Evolutionary conservation across 2,888 invertebrate genomes (phyloP), one percentile per base, ranked within the genome.

Genomic region (Dione vanillae): DNA sequence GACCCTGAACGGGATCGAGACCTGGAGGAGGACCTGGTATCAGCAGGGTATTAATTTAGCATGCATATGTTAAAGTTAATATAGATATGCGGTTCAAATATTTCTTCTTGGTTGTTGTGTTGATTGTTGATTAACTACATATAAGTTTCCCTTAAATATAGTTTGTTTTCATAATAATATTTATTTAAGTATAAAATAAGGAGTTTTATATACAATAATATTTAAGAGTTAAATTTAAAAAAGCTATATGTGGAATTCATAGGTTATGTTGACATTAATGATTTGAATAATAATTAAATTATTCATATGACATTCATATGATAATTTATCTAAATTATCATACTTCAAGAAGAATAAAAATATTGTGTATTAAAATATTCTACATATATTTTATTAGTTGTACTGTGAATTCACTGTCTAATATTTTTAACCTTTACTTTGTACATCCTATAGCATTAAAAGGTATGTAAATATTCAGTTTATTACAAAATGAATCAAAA

Each of bases 1-100:
- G 95, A 94, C 65, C 95, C 95, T 64, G 96, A 96, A 69, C 96
- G 94, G 79, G 95, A 96, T 1, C 92, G 89, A 1, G 92, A 82
- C 80, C 92, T 91, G 83, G 51, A 73, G 56, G 49, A 64, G 49
- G 45, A 76, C 67, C 61, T 68, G 69, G 65, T 71, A 56, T 74
- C 71, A 71, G 71, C 72, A 9, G 43, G 35, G 35, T 16, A 43
- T 45, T n/a, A 61, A 61, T 61, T 64, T 64, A n/a, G 20, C 64
- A 64, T 64, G 64, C 49, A 49, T 3, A 45, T 27, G 7, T 12
- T 14, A 16, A 2, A 19, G 9, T 27, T n/a, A 61, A 5, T 61
- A 61, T 45, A 61, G 20, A 41, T 41, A 43, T 41, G 14, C 20
- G 7, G 12, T 51, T 49, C 51, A 16, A 49, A n/a, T 9, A 0